phyloP scores from a whole-genome alignment of 2,888 invertebrate genomes.

The Tolmerus cingulatus region DNA sequence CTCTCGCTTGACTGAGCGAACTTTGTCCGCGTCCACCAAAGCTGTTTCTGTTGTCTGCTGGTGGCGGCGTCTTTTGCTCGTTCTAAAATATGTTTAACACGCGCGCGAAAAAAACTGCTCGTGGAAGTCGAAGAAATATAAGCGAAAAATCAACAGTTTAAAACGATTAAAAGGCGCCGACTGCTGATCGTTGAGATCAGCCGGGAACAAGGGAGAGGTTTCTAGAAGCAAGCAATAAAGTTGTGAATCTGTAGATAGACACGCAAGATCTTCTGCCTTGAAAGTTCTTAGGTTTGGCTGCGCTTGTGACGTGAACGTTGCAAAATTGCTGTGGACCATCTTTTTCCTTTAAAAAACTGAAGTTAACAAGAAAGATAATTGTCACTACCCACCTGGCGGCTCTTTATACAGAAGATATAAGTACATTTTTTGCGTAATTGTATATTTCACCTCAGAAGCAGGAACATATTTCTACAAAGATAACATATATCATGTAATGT shows the following conservation, averaged over 20 bases:
- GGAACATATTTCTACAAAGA: too few species aligned
- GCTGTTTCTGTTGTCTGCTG: neutral
- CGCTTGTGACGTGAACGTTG: neutral
- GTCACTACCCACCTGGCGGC: neutral
- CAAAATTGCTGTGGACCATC: neutral
- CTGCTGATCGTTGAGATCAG: slow-evolving; percentile 18
- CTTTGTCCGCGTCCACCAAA: neutral
- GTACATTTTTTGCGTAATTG: too few species aligned
- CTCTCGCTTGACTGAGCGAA: neutral
- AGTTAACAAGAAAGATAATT: neutral
- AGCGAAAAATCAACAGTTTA: neutral
- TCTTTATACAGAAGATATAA: too few species aligned
- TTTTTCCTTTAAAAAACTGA: neutral
- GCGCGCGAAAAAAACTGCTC: slow-evolving; percentile 22
- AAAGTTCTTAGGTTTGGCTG: neutral
- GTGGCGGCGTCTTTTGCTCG: slow-evolving; percentile 6
- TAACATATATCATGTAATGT: too few species aligned
- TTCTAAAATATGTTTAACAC: slow-evolving; percentile 21
- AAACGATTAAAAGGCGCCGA: slow-evolving; percentile 17
- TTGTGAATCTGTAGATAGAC: neutral
- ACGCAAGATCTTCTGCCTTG: neutral
- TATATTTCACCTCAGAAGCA: too few species aligned
- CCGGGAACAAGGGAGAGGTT: neutral
- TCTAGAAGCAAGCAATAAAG: slow-evolving; percentile 20
- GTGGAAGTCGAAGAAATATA: neutral